A percentile compares a stretch with the other conserved stretches of the same genome.
Evolutionary conservation across 1,140 invertebrate species (phyloP).

Genomic region (Cataglyphis hispanica): DNA sequence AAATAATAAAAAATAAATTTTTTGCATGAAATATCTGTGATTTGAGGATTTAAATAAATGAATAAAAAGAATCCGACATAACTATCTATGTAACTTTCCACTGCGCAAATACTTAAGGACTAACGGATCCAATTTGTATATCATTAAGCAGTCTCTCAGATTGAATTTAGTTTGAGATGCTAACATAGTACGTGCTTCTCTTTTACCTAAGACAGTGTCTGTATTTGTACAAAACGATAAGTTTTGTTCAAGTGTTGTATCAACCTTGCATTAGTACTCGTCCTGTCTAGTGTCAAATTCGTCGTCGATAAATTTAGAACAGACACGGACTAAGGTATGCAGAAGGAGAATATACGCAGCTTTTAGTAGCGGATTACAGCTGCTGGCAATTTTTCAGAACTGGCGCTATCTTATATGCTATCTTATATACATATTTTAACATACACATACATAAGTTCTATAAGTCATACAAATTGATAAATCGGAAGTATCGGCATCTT

Average conservation of each 20-base stretch:
- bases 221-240: constrained; percentile 70
- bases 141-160: constrained; percentile 26
- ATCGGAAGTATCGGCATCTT: neutral
- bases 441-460: constrained; percentile 5
- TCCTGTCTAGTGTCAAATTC: constrained; percentile 81
- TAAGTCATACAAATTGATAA: constrained; percentile 29
- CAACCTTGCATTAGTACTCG: constrained; percentile 73
- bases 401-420: neutral
- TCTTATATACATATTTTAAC: constrained; percentile 14
- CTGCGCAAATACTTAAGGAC: neutral
- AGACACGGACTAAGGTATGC: constrained; percentile 71
- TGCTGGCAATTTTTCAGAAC: constrained; percentile 81
- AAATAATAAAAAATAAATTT: neutral
- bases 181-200: constrained; percentile 44
- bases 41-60: neutral
- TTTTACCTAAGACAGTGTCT: constrained; percentile 23
- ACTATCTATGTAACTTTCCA: constrained; percentile 34
- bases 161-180: constrained; percentile 63
- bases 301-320: constrained; percentile 83
- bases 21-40: neutral
- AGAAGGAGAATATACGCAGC: constrained; percentile 55
- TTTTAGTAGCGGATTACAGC: constrained; percentile 53
- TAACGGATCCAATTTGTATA: constrained; percentile 1
- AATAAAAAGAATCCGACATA: neutral
- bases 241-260: constrained; percentile 67